Base-by-base conservation (phyloP, 1,140 invertebrate genomes). In the Mercenaria mercenaria region DNA sequence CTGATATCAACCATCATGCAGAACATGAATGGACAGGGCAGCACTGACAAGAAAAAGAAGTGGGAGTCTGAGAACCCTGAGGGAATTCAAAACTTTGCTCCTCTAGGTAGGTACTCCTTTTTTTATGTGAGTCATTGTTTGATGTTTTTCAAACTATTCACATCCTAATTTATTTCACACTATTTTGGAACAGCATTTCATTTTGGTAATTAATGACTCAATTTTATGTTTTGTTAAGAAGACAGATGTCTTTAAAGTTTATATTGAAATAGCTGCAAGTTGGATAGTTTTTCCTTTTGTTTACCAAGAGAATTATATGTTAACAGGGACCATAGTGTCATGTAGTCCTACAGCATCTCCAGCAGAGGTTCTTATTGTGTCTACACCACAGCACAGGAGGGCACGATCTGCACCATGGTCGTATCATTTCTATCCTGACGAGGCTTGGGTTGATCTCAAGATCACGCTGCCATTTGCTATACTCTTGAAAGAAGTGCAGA, bases 401-500 rank as follows among this genome's bases (percentile, higher is more conserved):
- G 98, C 98, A 0, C 96, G 98, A 81, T 98, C 98, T 11, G 97
- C 98, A 0, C 98, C 98, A 61, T 99, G 98, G 98, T 98, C 98
- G 47, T 98, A 99, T 96, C 98, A 99, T 95, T 99, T 98, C 96
- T 98, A 98, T 96, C 98, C 98, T 0, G 98, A 98, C 92, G 98
- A 99, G 96, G 97, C 97, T 15, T 98, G 98, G 96, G 97, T 99
- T 0, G 98, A 99, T 95, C 96, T 99, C 10, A 98, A 97, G 10
- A 97, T 99, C 32, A 97, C 97, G n/a, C 95, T 99, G 91, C 98
- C 98, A 0, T 98, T 98, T 95, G 98, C 98, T n/a, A 97, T 99
- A 92, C 96, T 98, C 74, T 95, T 99, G n/a, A 97, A 96, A 93
- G 98, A 99, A 96, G 97, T 99, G 15, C 98, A 99, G 92, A 96